A percentile compares a stretch with the other conserved stretches of the same genome.
Conservation (phyloP, 2,797 vertebrate species). For the Myotis planiceps region DNA sequence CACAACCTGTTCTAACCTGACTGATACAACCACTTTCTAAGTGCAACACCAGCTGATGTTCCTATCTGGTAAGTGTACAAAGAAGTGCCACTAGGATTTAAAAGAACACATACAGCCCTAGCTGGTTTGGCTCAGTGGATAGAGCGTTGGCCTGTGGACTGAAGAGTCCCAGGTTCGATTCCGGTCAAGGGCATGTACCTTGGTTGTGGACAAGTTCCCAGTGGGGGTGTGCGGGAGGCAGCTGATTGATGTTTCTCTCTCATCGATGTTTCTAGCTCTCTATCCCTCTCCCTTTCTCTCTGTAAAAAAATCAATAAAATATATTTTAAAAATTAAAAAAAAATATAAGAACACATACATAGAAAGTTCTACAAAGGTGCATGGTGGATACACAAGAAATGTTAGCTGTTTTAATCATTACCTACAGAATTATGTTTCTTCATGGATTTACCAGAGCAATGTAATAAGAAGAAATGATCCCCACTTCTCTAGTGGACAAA, state of each 20-base stretch:
- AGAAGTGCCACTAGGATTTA: background rate
- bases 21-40: background rate
- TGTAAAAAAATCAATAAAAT: too few relatives aligned
- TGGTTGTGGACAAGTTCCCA: too few relatives aligned
- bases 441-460: background rate
- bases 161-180: too few relatives aligned
- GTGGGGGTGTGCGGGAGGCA: too few relatives aligned
- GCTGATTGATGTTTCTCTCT: too few relatives aligned
- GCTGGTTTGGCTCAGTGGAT: too few relatives aligned
- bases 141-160: too few relatives aligned
- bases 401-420: background rate
- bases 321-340: too few relatives aligned
- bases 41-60: rapidly evolving
- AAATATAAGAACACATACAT: background rate
- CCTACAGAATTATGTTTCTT: background rate
- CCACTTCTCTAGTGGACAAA: background rate
- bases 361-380: background rate
- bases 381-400: background rate
- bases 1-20: background rate
- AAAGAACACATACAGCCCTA: background rate
- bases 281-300: too few relatives aligned
- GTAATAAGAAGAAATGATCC: background rate
- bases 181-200: too few relatives aligned
- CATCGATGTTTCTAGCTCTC: too few relatives aligned
- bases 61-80: rapidly evolving